These are phyloP conservation scores for Syngnathus rostellatus DNA, from an alignment of 2,797 vertebrate genomes.

Conservation along the genomic window DNA sequence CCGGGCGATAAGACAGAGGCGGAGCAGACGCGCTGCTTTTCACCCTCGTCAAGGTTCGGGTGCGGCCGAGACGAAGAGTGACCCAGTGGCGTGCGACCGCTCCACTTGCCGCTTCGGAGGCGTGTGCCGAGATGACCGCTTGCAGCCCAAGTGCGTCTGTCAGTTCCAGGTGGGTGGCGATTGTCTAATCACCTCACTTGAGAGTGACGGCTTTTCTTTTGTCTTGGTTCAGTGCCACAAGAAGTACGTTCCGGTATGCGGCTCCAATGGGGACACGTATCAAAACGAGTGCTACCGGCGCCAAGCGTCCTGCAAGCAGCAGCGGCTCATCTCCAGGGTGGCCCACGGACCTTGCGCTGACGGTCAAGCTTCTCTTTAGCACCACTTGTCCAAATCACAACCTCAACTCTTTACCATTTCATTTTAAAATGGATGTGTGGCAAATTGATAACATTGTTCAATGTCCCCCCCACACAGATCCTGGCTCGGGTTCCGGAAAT, in stretches of 20 bases:
- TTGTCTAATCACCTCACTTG: too few relatives aligned
- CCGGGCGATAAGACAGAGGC: too few relatives aligned
- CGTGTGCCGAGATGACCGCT: conserved; percentile 83
- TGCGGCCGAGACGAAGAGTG: conserved; percentile 81
- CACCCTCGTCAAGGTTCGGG: conserved; percentile 54
- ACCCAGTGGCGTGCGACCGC: conserved; percentile 81
- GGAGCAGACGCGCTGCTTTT: not conserved
- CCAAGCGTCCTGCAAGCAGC: conserved; percentile 89
- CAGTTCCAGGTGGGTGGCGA: conserved; percentile 78
- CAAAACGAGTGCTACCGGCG: conserved; percentile 93
- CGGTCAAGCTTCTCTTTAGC: conserved; percentile 60
- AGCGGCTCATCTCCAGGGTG: conserved; percentile 81
- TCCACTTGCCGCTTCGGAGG: conserved; percentile 87
- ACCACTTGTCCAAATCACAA: not conserved
- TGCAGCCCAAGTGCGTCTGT: conserved; percentile 85
- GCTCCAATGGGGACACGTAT: conserved; percentile 93
- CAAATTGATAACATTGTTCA: too few relatives aligned
- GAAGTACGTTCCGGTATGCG: conserved; percentile 89
- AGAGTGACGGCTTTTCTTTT: not conserved
- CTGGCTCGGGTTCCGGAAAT: conserved; percentile 87
- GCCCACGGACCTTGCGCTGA: conserved; percentile 82
- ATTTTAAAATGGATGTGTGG: too few relatives aligned
- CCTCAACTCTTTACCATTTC: not conserved
- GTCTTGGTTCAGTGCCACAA: conserved; percentile 83
- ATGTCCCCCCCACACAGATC: conserved; percentile 62